Conservation (phyloP, 2,113 vertebrate species). For the Montifringilla adamsi region DNA sequence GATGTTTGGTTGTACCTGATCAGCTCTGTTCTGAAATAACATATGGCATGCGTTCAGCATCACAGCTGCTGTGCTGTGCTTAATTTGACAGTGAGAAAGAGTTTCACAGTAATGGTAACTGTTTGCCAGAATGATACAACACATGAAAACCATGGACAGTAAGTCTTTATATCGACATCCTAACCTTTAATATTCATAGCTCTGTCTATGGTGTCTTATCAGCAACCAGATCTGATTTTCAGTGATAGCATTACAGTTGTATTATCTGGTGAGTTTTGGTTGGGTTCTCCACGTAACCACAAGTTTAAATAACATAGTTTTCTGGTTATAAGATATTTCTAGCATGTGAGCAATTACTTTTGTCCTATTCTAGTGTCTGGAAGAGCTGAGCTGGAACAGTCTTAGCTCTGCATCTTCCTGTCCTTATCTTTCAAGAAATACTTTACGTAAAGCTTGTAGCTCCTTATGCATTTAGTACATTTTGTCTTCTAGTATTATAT, state of each 20-base stretch:
- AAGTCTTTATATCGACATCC: not conserved
- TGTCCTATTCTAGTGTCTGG: not conserved
- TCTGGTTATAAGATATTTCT: not conserved
- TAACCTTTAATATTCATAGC: not conserved
- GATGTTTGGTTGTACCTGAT: not conserved
- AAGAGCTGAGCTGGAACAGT: not conserved
- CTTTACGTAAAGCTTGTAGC: not conserved
- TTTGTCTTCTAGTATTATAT: not conserved
- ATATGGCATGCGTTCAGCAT: not conserved
- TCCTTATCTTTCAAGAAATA: not conserved
- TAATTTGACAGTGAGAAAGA: not conserved
- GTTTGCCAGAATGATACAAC: not conserved
- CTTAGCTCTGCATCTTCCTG: not conserved
- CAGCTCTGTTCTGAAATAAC: not conserved
- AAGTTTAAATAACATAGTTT: not conserved
- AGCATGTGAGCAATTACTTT: not conserved
- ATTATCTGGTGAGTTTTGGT: not conserved
- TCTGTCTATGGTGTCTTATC: not conserved
- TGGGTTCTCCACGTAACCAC: not conserved
- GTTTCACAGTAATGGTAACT: not conserved
- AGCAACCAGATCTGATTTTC: not conserved
- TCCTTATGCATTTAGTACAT: not conserved
- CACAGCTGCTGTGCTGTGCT: not conserved
- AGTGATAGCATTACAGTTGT: not conserved
- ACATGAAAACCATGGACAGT: not conserved